Evolutionary conservation across 2,797 vertebrate species (phyloP), one percentile per base, ranked within the genome.

Genomic region (Pangasius mekongensis): DNA sequence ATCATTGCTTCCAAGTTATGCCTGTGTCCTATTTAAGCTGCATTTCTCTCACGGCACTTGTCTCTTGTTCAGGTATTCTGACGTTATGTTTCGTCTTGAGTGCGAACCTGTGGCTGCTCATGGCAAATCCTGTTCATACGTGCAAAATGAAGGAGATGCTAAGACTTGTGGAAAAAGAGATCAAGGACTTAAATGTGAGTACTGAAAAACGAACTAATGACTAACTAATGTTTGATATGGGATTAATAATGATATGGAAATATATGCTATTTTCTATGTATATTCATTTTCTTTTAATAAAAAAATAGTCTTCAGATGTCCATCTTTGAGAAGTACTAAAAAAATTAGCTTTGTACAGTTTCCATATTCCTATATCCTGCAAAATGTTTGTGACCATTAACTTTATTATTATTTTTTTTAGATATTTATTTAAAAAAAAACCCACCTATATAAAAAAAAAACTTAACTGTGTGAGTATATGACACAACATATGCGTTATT

Each of bases 141-240:
- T 76, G 88, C 85, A 43, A 83, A 54, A 83, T 84, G 30, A 9
- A 3, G 2, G 0, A 1, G 0, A 2, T 62, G 22, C 24, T 81
- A 0, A 2, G 3, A 10, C 22, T 3, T 6, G 0, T 24, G 1
- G 3, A 54, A 43, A 0, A 64, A 1, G 20, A 80, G 2, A 3
- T 87, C 22, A 8, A 39, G 0, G 0, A 0, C 0, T 24, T n/a
- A 22, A 62, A 52, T 27, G 88, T 89, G 64, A 89, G 88, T 89
- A 87, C n/a, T 52, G 24, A 43, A 87, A 69, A 49, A 27, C 1
- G 7, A 82, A 56, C n/a, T 30, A 7, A 6, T 43, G 3, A 43
- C 43, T 43, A 43, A 43, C 43, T 43, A 43, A 43, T 6, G 43
- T 43, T 43, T 0, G 43, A 43, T 43, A 43, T 43, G 43, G 43